phyloP scores from a whole-genome alignment of 1,140 invertebrate genomes.

The Oreohelix idahoensis region DNA sequence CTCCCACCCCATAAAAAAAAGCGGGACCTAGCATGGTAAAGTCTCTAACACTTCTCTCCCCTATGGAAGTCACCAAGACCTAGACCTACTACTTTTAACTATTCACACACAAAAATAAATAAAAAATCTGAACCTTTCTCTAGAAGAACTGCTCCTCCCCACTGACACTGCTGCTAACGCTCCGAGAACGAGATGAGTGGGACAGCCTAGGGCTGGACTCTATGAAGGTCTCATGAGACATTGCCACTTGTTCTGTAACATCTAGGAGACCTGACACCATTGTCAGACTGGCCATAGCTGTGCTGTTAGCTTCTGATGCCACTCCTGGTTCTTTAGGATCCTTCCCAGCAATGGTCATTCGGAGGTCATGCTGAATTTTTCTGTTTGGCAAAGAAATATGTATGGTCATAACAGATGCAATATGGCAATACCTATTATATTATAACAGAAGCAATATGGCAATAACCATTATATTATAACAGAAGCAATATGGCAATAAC shows the following conservation, averaged over 20 bases:
- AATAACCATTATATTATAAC: too few relatives aligned
- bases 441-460: too few relatives aligned
- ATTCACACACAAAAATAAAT: neutral
- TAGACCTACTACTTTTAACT: too few relatives aligned
- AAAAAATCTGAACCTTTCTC: neutral
- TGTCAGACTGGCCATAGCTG: conserved; percentile 30
- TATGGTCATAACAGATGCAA: too few relatives aligned
- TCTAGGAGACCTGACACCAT: conserved; percentile 42
- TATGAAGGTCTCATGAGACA: conserved; percentile 47
- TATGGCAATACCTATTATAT: too few relatives aligned
- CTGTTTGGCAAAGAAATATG: conserved; percentile 15
- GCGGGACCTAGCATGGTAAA: too few relatives aligned
- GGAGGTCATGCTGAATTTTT: conserved; percentile 36
- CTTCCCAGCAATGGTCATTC: conserved; percentile 26
- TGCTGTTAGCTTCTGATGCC: neutral
- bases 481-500: too few relatives aligned
- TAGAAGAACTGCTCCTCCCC: conserved; percentile 10
- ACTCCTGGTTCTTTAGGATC: neutral
- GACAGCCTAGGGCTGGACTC: conserved; percentile 31
- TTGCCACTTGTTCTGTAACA: conserved; percentile 47
- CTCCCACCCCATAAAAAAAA: too few relatives aligned
- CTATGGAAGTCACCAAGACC: too few relatives aligned
- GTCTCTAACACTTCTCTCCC: too few relatives aligned
- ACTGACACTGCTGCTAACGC: conserved; percentile 37
- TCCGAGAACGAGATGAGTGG: conserved; percentile 17